Conservation (phyloP, 2,113 vertebrate species). For the Phyllopteryx taeniolatus region DNA sequence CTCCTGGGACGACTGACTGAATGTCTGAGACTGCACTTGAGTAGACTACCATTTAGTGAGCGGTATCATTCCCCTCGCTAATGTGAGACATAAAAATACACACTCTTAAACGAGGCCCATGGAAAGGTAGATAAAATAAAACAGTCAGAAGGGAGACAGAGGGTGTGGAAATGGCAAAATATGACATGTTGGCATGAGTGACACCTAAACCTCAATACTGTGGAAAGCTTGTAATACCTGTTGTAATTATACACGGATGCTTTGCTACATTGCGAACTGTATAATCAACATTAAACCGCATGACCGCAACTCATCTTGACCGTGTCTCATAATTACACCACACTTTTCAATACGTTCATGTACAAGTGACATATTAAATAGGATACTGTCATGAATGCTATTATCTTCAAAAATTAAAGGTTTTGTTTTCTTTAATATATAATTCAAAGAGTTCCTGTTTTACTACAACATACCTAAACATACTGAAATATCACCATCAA, state of each 20-base stretch:
- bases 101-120: slow-evolving; percentile 51
- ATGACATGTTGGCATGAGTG: slow-evolving; percentile 47
- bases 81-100: slow-evolving; percentile 67
- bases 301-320: slow-evolving; percentile 36
- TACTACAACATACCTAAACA: not conserved
- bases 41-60: slow-evolving; percentile 63
- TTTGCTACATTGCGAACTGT: slow-evolving; percentile 43
- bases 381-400: no score
- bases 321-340: slow-evolving; percentile 9
- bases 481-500: not conserved
- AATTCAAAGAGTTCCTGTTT: no score
- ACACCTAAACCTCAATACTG: slow-evolving; percentile 39
- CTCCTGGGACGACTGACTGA: slow-evolving; percentile 75
- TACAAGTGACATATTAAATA: not conserved
- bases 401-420: no score
- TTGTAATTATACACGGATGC: slow-evolving; percentile 55
- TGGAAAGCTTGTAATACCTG: slow-evolving; percentile 46
- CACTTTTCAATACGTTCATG: slow-evolving; percentile 26
- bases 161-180: slow-evolving; percentile 34
- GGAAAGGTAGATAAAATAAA: slow-evolving; percentile 67
- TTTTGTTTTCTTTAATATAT: no score
- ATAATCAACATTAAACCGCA: slow-evolving; percentile 36
- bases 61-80: slow-evolving; percentile 63
- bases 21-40: slow-evolving; percentile 70
- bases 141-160: slow-evolving; percentile 30